Evolutionary conservation across 2,888 invertebrate genomes (phyloP), one percentile per base, ranked within the genome.

Genomic region (Odontomyia ornata): DNA sequence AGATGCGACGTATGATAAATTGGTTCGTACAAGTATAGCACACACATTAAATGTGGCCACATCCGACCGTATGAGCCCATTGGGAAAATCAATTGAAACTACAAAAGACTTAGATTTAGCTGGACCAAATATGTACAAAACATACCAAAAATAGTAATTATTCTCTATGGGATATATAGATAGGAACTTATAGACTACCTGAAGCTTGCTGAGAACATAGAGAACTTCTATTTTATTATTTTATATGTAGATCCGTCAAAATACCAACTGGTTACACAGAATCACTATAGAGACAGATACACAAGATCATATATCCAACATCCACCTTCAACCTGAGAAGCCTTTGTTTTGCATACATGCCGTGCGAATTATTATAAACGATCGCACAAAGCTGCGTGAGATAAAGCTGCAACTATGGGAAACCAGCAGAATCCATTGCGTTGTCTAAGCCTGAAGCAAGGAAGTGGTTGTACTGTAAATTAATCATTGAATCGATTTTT

Each of bases 1-100:
- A 77, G 79, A 79, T 77, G 79, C 75, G 77, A 77, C 79, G 75
- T 60, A 72, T 79, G 79, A 79, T 79, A 77, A 79, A 79, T 77
- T 79, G 79, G 43, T 73, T 64, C 65, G 72, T 76, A 77, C 79
- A 76, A 72, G 79, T 79, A 79, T 76, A 43, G 79, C 79, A 79
- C 79, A 71, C 36, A 21, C 76, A 67, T 65, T 64, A 64, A 46
- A 27, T 64, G 28, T 25, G 36, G 25, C 23, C 52, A 28, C 57
- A 3, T 9, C n/a, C 27, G 28, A 7, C n/a, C 21, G 30, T 47
- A 25, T 23, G 46, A 23, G 46, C 69, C 69, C 69, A 69, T 21
- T 23, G 13, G 47, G 69, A 25, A 69, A 65, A 52, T 52, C 18
- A 18, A 9, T 36, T n/a, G n/a, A n/a, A n/a, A n/a, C n/a, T n/a